Percentiles rank a stretch among this genome's conserved stretches.
These are phyloP conservation scores for Deilephila porcellus DNA, from an alignment of 2,888 invertebrate species.

Conservation along the genomic window DNA sequence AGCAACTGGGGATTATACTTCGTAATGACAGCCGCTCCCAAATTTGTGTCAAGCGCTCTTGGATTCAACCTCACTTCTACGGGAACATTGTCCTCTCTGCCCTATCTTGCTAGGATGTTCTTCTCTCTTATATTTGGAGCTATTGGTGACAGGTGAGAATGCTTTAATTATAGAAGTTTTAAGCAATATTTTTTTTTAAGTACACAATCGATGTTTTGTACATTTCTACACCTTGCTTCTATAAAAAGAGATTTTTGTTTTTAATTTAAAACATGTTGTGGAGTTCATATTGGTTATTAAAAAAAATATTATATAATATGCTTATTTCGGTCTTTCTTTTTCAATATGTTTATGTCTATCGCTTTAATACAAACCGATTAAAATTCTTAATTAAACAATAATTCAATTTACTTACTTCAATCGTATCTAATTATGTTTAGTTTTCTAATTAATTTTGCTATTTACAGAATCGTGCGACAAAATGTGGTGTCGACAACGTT, in stretches of 20 bases:
- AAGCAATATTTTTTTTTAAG: too few relatives aligned
- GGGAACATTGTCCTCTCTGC: slow-evolving; percentile 88
- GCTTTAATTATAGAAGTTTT: not conserved
- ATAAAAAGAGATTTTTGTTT: not conserved
- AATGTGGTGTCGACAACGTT: slow-evolving; percentile 79
- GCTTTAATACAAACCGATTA: not conserved
- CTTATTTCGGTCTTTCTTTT: too few relatives aligned
- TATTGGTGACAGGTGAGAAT: slow-evolving; percentile 85
- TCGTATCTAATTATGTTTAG: not conserved
- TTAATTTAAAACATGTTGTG: not conserved
- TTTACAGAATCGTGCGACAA: slow-evolving; percentile 77
- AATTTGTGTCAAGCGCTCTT: slow-evolving; percentile 89
- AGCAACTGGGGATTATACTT: slow-evolving; percentile 91
- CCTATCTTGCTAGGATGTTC: slow-evolving; percentile 88
- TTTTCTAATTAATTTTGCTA: not conserved
- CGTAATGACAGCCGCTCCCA: slow-evolving; percentile 90
- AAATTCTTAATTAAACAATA: not conserved
- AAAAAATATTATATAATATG: too few relatives aligned
- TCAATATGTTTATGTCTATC: too few relatives aligned
- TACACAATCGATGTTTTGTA: too few relatives aligned
- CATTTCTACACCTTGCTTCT: too few relatives aligned
- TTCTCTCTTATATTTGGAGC: slow-evolving; percentile 90
- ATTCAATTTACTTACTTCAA: too few relatives aligned
- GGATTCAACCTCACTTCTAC: slow-evolving; percentile 89
- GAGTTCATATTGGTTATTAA: too few relatives aligned